Base-by-base conservation (phyloP, 2,888 invertebrate genomes). In the Hetaerina titia region DNA sequence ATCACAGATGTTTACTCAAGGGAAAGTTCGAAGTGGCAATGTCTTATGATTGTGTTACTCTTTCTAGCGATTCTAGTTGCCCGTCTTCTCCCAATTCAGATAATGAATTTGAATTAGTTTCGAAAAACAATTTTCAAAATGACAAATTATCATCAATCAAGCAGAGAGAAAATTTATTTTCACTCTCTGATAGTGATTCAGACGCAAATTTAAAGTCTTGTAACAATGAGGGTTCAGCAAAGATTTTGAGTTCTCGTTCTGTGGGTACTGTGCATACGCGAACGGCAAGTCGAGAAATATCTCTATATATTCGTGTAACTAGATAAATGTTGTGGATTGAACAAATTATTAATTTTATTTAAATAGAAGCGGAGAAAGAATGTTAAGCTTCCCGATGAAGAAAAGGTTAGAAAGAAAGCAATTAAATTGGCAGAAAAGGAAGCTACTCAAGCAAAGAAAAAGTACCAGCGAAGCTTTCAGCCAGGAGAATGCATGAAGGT, bases 401-500 rank as follows among this genome's bases (percentile, higher is more conserved):
- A 95, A 94, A 95, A 94, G 95, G 95, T 95, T 89, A 90, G 56
- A 89, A 95, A 95, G 92, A 95, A 95, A 25, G 81, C 90, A n/a
- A 95, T 94, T 92, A 95, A 95, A 95, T 95, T 95, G 90, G 89
- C 63, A 95, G 94, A 95, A 88, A 95, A 94, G 95, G 95, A 94
- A 95, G 95, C 94, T 89, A 90, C 74, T 57, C 81, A 95, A 95
- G 95, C 96, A 57, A 95, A 95, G 9, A 95, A 96, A 56, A 95
- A 95, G 64, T 94, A 95, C 22, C 95, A 95, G 74, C 95, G 96
- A 69, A 89, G 95, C 64, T 95, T 95, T 57, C 97, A 97, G 95
- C 97, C 97, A 2, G 97, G 96, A 64, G 97, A 97, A 95, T 97
- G 97, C 96, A 96, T 97, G 96, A 97, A 97, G 97, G 97, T 97